Evolutionary conservation across 1,140 invertebrate genomes (phyloP).

Genomic region (Elymnias hypermnestra): DNA sequence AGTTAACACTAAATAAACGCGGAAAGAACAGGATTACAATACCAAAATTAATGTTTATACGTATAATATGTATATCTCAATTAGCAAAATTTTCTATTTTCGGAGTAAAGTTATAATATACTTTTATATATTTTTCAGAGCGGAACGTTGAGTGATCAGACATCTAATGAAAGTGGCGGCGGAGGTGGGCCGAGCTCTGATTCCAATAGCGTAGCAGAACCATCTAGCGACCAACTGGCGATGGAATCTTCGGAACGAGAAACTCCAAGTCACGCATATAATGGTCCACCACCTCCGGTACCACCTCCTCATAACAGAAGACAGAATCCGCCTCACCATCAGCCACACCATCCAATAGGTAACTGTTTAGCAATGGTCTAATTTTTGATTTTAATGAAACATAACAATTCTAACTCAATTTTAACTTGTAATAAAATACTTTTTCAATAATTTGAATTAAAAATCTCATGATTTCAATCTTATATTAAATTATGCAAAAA

Average conservation of each 20-base stretch:
- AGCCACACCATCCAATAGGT: slow-evolving; percentile 72
- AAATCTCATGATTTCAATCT: too few species aligned
- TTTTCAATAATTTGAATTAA: too few species aligned
- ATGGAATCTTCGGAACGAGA: slow-evolving; percentile 81
- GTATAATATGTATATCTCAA: too few species aligned
- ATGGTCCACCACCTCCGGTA: slow-evolving; percentile 67
- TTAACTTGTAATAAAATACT: too few species aligned
- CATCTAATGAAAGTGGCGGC: slow-evolving; percentile 54
- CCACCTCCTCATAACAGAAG: slow-evolving; percentile 62
- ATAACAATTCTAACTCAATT: too few species aligned
- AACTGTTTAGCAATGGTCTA: too few species aligned
- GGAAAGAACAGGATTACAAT: too few species aligned
- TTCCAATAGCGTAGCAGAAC: slow-evolving; percentile 51
- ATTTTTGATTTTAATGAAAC: too few species aligned
- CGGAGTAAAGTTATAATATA: neutral
- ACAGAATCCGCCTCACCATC: slow-evolving; percentile 75
- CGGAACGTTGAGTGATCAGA: slow-evolving; percentile 53
- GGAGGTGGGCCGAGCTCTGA: slow-evolving; percentile 45
- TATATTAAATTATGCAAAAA: too few species aligned
- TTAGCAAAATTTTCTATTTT: slow-evolving; percentile 5
- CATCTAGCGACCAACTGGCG: slow-evolving; percentile 79
- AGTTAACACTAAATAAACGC: too few species aligned
- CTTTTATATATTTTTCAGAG: slow-evolving; percentile 33
- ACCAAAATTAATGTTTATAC: too few species aligned
- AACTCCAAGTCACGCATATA: slow-evolving; percentile 72